A percentile compares a stretch with the other conserved stretches of the same genome.
These are phyloP conservation scores for Micronycteris hirsuta DNA, from an alignment of 2,113 vertebrate species.

Conservation along the genomic window DNA sequence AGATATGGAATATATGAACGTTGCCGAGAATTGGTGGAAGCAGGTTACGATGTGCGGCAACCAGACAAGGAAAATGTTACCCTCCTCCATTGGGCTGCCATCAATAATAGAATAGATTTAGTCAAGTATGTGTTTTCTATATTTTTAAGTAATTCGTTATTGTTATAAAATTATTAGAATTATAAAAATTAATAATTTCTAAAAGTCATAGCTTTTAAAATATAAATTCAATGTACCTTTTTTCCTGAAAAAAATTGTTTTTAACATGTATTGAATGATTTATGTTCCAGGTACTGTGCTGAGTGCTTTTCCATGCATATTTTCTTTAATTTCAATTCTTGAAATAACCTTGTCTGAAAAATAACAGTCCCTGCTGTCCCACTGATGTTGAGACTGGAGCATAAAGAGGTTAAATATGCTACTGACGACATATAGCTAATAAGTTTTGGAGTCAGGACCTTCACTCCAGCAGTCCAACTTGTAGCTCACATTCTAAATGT, in stretches of 20 bases:
- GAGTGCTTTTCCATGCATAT: neutral
- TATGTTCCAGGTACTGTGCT: neutral
- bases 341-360: neutral
- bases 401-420: neutral
- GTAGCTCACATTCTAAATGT: neutral
- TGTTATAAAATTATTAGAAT: neutral
- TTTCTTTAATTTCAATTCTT: conserved; percentile 19
- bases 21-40: conserved; percentile 97
- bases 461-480: neutral
- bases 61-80: conserved; percentile 99
- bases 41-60: conserved; percentile 97
- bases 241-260: neutral
- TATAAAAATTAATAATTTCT: neutral
- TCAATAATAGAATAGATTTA: conserved; percentile 98
- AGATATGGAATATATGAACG: conserved; percentile 98
- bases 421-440: neutral
- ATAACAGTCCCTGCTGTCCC: neutral
- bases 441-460: neutral
- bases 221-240: neutral
- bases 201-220: conserved; percentile 4
- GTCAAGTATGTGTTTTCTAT: conserved; percentile 89
- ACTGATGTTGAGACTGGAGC: neutral
- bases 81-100: conserved; percentile 98
- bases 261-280: neutral
- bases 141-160: neutral